Base-by-base conservation (phyloP, 1,140 invertebrate species). In the Drosophila elegans region DNA sequence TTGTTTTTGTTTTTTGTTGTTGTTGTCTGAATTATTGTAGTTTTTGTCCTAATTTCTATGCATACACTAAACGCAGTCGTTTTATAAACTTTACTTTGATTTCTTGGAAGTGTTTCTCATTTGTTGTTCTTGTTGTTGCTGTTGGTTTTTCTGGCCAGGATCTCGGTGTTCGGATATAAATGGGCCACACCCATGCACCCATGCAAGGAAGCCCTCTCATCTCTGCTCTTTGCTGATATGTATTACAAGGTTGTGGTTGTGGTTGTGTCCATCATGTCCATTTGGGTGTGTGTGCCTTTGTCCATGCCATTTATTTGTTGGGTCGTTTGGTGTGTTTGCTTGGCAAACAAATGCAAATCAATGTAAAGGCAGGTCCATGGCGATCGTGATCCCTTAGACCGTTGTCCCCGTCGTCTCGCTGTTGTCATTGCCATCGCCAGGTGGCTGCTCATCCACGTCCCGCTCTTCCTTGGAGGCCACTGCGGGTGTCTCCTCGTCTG, bases 31-130 rank as follows among this genome's bases (percentile, higher is more conserved):
- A 53, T 69, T 69, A 69, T 54, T 66, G 25, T 69, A 54, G 62
- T 52, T 73, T 52, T 52, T 16, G n/a, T 64, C 59, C 59, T 68
- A 67, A 29, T 32, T 42, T 36, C 36, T 72, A 69, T 57, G 38
- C 71, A 48, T 77, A 78, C 41, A 60, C 60, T 74, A 78, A 71
- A 71, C 64, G 76, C 80, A 85, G 77, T 84, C 81, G 81, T 80
- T 85, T 80, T 82, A 75, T 80, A 83, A 84, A 84, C 71, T 55
- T 62, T 76, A 75, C 63, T 80, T 80, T 83, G 74, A 77, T 77
- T 77, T 66, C 60, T 57, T 81, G 78, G 78, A 81, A 81, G 79
- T 82, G 72, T 57, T 57, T 69, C 44, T 61, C 54, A 66, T 41
- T 45, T 61, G 48, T 51, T 51, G 48, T 53, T 21, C 1, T 71